Base-by-base conservation (phyloP, 2,797 vertebrate species). In the Enteromius thamalakanensis region DNA sequence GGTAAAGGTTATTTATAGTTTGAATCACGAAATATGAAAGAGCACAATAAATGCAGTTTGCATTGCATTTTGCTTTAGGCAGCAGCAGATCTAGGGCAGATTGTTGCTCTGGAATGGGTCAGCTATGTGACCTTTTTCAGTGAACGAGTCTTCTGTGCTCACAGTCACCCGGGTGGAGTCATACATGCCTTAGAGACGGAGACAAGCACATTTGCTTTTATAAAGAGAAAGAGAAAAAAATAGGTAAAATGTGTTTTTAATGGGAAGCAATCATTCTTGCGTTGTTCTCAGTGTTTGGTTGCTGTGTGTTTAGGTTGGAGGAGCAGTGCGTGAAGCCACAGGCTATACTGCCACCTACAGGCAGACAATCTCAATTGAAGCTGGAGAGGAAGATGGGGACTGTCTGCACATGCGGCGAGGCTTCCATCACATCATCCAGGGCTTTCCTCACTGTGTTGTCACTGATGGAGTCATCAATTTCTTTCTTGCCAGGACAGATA, bases 401-500 rank as follows among this genome's bases (percentile, higher is more conserved):
- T 98, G 97, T 87, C 90, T 98, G 53, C 94, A 93, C 78, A 93
- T 94, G 77, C 93, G 91, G 72, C 94, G 93, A 14, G 97, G 96
- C 3, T 97, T 94, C 88, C 95, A 98, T 87, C 96, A 97, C 34
- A 45, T 90, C 88, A 94, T 98, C 12, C 88, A 94, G 17, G 97
- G 97, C 0, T 98, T 97, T 89, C 97, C 97, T 0, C 94, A 93
- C 93, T 98, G 97, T 1, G 97, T 98, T 12, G 94, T 99, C 85
- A 95, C 97, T 0, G 97, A 99, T 0, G 97, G 96, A 0, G 96
- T 98, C n/a, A 95, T 98, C 32, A 99, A 99, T 92, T 99, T 99
- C 92, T 99, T 99, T 89, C 90, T 98, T 87, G 97, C 96, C 53
- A 95, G 95, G n/a, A 98, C 97, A 0, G 96, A 97, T 76, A 97